These are phyloP conservation scores for Luscinia luscinia DNA, from an alignment of 2,797 vertebrate species.

Conservation along the genomic window DNA sequence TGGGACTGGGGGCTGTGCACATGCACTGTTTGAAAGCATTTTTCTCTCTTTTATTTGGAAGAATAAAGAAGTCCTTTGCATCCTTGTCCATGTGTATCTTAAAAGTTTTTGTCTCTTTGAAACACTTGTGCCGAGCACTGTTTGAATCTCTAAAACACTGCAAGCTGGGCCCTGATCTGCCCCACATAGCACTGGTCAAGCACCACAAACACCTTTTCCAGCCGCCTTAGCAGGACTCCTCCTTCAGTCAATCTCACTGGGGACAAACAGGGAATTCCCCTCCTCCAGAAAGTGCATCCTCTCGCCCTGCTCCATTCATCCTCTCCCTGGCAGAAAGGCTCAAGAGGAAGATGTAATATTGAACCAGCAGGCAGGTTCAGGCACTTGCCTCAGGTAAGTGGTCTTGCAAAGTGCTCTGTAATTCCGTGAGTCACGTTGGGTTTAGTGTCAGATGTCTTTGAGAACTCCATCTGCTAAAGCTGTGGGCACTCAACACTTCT, in stretches of 20 bases:
- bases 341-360: not conserved
- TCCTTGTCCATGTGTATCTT: not conserved
- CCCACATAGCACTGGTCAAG: not conserved
- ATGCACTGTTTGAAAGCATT: accelerated
- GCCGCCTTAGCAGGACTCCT: not conserved
- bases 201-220: not conserved
- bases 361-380: not conserved
- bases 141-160: not conserved
- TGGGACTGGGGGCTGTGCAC: accelerated
- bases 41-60: not conserved
- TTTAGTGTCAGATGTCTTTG: not conserved
- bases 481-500: not conserved
- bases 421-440: not conserved
- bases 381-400: not conserved
- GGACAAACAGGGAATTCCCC: not conserved
- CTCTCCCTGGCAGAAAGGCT: not conserved
- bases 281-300: not conserved
- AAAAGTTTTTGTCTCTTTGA: not conserved
- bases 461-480: not conserved
- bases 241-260: not conserved
- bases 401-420: not conserved
- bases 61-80: not conserved
- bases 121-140: not conserved
- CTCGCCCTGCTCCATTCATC: not conserved
- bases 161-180: not conserved